phyloP scores from a whole-genome alignment of 2,888 invertebrate species.

The Andrena bucephala region DNA sequence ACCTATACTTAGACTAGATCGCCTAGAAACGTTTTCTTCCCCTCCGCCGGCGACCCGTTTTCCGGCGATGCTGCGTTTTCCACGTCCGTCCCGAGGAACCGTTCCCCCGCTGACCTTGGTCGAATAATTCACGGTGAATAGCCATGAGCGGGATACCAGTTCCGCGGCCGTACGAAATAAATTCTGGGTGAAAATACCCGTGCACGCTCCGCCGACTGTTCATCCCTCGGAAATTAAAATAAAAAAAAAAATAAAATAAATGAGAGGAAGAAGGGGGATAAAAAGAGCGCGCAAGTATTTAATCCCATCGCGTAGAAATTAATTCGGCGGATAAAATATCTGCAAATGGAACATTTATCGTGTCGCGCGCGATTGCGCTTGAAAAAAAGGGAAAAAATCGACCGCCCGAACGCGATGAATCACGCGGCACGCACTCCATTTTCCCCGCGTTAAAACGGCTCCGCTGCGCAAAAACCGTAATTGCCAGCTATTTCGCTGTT shows the following conservation, averaged over 20 bases:
- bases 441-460: not conserved
- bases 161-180: constrained; percentile 19
- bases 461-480: constrained; percentile 10
- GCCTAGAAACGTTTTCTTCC: constrained; percentile 60
- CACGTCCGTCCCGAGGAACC: constrained; percentile 22
- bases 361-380: constrained; percentile 17
- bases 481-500: constrained; percentile 3
- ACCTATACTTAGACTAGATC: constrained; percentile 73
- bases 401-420: constrained; percentile 37
- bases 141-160: constrained; percentile 25
- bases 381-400: constrained; percentile 15
- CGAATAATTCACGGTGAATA: constrained; percentile 51
- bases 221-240: not conserved
- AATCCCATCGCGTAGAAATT: constrained; percentile 39
- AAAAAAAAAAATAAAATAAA: not conserved
- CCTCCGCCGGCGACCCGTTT: not conserved
- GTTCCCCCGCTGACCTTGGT: constrained; percentile 60
- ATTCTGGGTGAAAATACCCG: constrained; percentile 17
- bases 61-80: constrained; percentile 8
- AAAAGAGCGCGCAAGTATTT: constrained; percentile 10
- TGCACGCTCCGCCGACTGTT: constrained; percentile 10
- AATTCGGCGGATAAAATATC: constrained; percentile 32
- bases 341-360: constrained; percentile 43
- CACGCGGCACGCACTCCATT: constrained; percentile 28
- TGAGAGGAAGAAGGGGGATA: not conserved